phyloP scores from a whole-genome alignment of 92 coral and sea anemone species.

The Bergia sp. region DNA sequence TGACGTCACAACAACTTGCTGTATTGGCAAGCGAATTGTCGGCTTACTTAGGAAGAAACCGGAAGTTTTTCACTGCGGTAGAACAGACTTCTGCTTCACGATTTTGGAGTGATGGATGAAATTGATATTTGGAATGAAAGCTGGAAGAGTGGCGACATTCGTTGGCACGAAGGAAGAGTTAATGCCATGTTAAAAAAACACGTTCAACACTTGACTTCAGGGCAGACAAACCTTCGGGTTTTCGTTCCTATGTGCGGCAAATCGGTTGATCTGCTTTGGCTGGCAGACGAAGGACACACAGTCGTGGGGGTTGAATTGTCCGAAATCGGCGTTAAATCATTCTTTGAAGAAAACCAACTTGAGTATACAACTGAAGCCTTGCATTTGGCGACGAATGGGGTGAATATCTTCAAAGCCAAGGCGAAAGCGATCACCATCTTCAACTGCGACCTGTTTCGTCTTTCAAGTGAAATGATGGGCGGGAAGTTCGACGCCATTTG shows the following conservation, averaged over 20 bases:
- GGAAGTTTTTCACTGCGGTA: too few relatives aligned
- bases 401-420: constrained; percentile 58
- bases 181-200: constrained; percentile 33
- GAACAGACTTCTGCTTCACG: too few relatives aligned
- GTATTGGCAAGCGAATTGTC: too few relatives aligned
- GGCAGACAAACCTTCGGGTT: constrained; percentile 43
- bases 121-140: neutral
- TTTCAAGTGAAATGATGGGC: constrained; percentile 45
- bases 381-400: constrained; percentile 55
- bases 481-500: constrained; percentile 60
- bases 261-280: constrained; percentile 54
- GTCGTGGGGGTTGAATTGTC: constrained; percentile 57
- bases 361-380: constrained; percentile 55
- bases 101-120: neutral
- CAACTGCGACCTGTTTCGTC: constrained; percentile 41
- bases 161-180: constrained; percentile 24
- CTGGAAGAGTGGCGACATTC: neutral
- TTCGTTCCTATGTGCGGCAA: constrained; percentile 67
- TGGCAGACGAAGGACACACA: constrained; percentile 63
- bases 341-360: constrained; percentile 54
- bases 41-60: too few relatives aligned
- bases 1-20: too few relatives aligned
- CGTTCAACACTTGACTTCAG: constrained; percentile 43
- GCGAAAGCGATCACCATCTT: constrained; percentile 56
- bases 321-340: constrained; percentile 33